Evolutionary conservation across 2,797 vertebrate genomes (phyloP), one percentile per base, ranked within the genome.

Genomic region (Meda fulgida): DNA sequence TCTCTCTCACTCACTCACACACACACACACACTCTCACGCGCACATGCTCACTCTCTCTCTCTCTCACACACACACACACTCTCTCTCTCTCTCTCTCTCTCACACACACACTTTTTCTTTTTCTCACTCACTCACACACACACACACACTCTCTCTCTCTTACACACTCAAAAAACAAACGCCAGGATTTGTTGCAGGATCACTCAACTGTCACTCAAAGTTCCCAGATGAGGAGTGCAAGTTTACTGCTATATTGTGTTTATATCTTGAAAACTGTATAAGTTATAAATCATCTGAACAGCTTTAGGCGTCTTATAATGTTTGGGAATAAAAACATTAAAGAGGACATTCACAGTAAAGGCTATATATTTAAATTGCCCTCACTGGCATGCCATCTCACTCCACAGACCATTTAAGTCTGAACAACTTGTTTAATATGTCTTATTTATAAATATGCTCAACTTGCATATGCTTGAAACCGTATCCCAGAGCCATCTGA

Each of bases 401-500:
- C 18, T 43, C 23, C 36, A 60, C 40, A 70, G 48, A 66, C 38
- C 53, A 48, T 48, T 60, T 79, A 23, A 43, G 11, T 81, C 63
- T 11, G 38, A 36, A 69, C n/a, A 29, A 46, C 70, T 67, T 60
- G 6, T 26, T 26, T 60, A 60, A 60, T 14, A 60, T 60, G 11
- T 13, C 46, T 63, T 88, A 86, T 87, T 84, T 87, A 86, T 87
- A 77, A 82, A 85, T 80, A 6, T 21, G 55, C 80, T 60, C 34
- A 55, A 13, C 60, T 73, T 66, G 77, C 77, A 84, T 19, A 69
- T 87, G 73, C 29, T 34, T 86, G 87, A 66, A 87, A 89, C 81
- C 34, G 79, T 81, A 89, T 48, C 80, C 78, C 89, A 86, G 76
- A 21, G 38, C 69, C 76, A 85, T 80, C 36, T 87, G n/a, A 87